Evolutionary conservation across 2,888 invertebrate species (phyloP), one percentile per base, ranked within the genome.

Genomic region (Anaspis maculata): DNA sequence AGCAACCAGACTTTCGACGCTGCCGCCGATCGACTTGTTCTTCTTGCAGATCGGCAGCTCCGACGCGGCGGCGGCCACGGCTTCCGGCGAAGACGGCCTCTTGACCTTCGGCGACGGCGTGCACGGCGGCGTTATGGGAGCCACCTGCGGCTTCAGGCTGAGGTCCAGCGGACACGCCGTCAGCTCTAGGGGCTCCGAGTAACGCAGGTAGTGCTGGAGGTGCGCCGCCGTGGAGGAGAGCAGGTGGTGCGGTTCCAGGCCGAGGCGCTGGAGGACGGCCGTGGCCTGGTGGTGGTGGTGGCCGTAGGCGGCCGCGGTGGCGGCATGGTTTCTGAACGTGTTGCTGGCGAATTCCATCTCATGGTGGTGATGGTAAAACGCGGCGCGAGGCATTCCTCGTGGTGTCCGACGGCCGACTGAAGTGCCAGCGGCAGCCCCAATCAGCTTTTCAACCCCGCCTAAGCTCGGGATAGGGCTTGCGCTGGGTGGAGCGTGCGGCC

Each of bases 101-200:
- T 53, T 53, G 35, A 37, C 36, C 24, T 47, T 52, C 3, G 84
- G 84, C 15, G 83, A 83, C 1, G 83, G 82, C 1, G 82, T 81
- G 41, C 79, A 77, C 3, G 85, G 83, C 7, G 84, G 84, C 1
- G 85, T 85, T 52, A 84, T 83, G 1, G 83, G 82, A 6, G 74
- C 70, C n/a, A n/a, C n/a, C 30, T 48, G 42, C 13, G 71, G 68
- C 57, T 87, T 87, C 13, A 86, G 63, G 13, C 85, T 84, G 38
- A 88, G 65, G 60, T 88, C 87, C 47, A 88, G 65, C 4, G 86
- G 86, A 39, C 62, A 63, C 2, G 71, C 64, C 2, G 66, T 67
- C 24, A 66, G 41, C 41, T 76, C 72, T 30, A 74, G 52, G 3
- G 76, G 76, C 53, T 77, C 76, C 32, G 73, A 65, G 51, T 74